Evolutionary conservation across 2,113 vertebrate genomes (phyloP), one percentile per base, ranked within the genome.

Genomic region (Neomonachus schauinslandi): DNA sequence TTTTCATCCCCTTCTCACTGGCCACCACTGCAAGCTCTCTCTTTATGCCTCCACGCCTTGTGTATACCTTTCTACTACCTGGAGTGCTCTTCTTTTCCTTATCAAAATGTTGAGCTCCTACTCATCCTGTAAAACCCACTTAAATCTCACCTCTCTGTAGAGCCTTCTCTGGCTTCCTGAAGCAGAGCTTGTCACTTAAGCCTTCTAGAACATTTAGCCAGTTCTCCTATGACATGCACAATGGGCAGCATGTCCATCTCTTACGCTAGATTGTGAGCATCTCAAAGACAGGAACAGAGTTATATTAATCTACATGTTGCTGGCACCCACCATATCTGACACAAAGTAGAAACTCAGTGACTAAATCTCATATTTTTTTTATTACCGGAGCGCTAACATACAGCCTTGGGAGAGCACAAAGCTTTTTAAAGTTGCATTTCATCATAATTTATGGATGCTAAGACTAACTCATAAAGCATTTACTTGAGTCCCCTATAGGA

Each of bases 351-450:
- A 94, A 94, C 69, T 79, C 74, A 65, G 4, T 67, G 19, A 61
- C 33, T 83, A 83, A 86, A 94, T 97, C 46, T 82, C n/a, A n/a
- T 69, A 10, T 51, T 36, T 51, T 79, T 91, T 77, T 80, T 87
- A 16, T 61, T 36, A 91, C 82, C 46, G 33, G 39, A 93, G 19
- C 18, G 49, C 31, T 90, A 97, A 77, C 72, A 97, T 69, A 76
- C 24, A 91, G 36, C 53, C 74, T 79, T 90, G 49, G 39, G 39
- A 92, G 21, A 95, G 49, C 77, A 92, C 28, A 95, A 53, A 96
- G 81, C 63, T 59, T 96, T 97, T 96, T 76, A 6, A 96, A 95
- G 49, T 89, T 97, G 42, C 22, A 57, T 96, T 96, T 98, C 61
- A 90, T 96, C 79, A 80, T 76, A 83, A 97, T 28, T 93, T 97